A percentile compares a stretch with the other conserved stretches of the same genome.
These are phyloP conservation scores for Rhynchopsitta pachyrhyncha DNA, from an alignment of 2,113 vertebrate species.

Conservation along the genomic window DNA sequence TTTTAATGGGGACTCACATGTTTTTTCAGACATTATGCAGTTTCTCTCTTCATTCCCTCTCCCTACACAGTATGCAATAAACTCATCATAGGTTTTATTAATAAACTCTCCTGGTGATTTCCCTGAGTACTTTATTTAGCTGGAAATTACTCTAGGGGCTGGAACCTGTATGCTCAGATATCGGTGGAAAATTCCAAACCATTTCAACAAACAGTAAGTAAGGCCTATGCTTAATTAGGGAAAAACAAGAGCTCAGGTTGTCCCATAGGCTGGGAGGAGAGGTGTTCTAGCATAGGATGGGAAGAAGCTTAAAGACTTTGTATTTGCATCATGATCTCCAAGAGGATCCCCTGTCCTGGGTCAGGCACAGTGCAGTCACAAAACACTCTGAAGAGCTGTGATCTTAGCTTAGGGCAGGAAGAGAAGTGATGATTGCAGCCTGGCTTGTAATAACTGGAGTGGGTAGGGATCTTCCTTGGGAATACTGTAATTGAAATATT, in stretches of 20 bases:
- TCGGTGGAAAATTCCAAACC: background rate
- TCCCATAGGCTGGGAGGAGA: background rate
- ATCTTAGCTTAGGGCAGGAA: background rate
- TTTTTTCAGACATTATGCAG: background rate
- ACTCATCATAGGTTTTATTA: background rate
- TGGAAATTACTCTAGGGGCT: background rate
- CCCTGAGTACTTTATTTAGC: conserved; percentile 1
- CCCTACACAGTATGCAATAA: background rate
- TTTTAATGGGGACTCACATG: background rate
- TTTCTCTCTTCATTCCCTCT: background rate
- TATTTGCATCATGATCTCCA: background rate
- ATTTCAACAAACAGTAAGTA: background rate
- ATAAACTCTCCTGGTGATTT: background rate
- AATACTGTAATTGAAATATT: conserved; percentile 24
- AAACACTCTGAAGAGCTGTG: background rate
- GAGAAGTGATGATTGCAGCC: background rate
- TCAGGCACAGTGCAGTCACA: background rate
- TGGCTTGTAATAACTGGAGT: background rate
- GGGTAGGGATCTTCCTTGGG: background rate
- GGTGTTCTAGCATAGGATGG: background rate
- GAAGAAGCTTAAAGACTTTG: background rate
- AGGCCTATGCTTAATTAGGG: background rate
- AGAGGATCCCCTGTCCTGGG: background rate
- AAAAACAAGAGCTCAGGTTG: background rate
- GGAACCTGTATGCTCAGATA: background rate